Conservation (phyloP, 2,797 vertebrate species). For the Diplodus puntazzo region DNA sequence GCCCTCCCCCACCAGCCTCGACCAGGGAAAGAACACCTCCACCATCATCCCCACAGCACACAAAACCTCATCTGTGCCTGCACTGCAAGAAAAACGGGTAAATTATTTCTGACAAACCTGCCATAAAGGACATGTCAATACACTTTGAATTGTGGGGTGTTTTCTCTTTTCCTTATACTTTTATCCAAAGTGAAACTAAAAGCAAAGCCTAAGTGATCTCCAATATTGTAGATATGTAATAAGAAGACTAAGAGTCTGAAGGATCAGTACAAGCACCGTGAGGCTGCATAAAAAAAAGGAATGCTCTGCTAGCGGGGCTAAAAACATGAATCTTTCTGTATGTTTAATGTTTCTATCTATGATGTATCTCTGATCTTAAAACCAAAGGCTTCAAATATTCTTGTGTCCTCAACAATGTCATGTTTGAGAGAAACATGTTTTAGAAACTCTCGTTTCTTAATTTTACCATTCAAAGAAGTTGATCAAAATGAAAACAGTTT, state of each 20-base stretch:
- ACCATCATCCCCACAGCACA: constrained; percentile 39
- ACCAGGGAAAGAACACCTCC: constrained; percentile 50
- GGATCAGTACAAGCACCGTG: neutral
- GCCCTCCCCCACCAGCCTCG: constrained; percentile 80
- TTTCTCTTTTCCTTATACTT: neutral
- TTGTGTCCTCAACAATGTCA: neutral
- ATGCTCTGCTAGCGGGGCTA: neutral
- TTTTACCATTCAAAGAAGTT: too few relatives aligned
- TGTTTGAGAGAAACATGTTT: too few relatives aligned
- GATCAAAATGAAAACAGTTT: too few relatives aligned
- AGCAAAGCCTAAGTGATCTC: too few relatives aligned
- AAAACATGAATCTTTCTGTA: neutral
- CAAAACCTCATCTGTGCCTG: constrained; percentile 44
- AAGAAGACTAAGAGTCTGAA: neutral
- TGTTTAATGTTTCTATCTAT: neutral
- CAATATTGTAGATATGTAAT: neutral
- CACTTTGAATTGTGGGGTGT: neutral
- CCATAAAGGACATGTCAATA: neutral
- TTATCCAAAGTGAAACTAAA: neutral
- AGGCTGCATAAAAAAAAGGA: neutral
- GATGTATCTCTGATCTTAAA: neutral
- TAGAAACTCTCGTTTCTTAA: too few relatives aligned
- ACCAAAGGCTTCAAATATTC: neutral
- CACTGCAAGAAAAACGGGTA: constrained; percentile 51
- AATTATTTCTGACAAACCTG: neutral